Percentiles rank a stretch among this genome's conserved stretches.
Conservation (phyloP, 2,113 vertebrate species). For the Buteo buteo region DNA sequence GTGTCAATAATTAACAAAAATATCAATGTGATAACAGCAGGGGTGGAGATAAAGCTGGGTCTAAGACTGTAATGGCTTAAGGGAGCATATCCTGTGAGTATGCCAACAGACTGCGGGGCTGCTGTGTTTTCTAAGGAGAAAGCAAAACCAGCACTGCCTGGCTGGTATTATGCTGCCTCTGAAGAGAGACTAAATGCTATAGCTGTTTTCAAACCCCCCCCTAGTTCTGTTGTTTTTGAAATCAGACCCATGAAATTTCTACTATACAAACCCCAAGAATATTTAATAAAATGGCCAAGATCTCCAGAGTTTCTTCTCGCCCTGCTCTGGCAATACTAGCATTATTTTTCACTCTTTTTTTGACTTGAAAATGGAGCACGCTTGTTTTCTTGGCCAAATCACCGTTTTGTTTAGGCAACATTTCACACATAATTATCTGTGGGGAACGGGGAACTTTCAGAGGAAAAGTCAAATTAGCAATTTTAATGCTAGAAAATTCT, state of each 20-base stretch:
- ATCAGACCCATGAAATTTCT: neutral
- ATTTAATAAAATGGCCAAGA: neutral
- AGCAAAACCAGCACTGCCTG: neutral
- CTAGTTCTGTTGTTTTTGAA: neutral
- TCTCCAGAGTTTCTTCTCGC: neutral
- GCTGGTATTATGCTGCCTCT: neutral
- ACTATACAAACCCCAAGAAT: neutral
- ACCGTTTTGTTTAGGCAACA: conserved; percentile 25
- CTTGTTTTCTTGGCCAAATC: conserved; percentile 31
- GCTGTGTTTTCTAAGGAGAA: neutral
- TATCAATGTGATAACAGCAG: conserved; percentile 33
- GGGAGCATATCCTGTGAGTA: neutral
- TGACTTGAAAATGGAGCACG: neutral
- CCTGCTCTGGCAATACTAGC: neutral
- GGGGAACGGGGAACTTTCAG: conserved; percentile 20
- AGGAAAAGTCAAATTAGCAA: conserved; percentile 52
- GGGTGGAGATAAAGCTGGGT: conserved; percentile 2
- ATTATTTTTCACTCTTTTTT: neutral
- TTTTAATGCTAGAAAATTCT: conserved; percentile 38
- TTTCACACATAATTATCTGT: conserved; percentile 56
- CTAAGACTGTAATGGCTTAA: neutral
- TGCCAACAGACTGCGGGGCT: neutral
- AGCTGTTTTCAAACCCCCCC: neutral
- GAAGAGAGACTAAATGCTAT: neutral
- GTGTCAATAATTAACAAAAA: conserved; percentile 57